Percentiles rank a stretch among this genome's conserved stretches.
These are phyloP conservation scores for Eupithecia exiguata DNA, from an alignment of 2,888 invertebrate genomes.

Conservation along the genomic window DNA sequence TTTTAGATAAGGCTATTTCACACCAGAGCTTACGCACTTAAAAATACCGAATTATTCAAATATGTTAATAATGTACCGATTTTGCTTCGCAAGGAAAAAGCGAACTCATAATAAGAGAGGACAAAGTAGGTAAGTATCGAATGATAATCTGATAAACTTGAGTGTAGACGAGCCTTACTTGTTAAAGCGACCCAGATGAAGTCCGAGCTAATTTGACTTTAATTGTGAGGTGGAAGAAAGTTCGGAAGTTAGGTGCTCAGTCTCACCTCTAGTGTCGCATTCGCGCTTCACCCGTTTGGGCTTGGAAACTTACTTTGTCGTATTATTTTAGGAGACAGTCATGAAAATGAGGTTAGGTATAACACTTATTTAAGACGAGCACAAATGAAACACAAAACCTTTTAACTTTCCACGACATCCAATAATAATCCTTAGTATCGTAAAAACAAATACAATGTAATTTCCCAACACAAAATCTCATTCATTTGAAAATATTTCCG, in stretches of 20 bases:
- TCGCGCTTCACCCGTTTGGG: slow-evolving; percentile 5
- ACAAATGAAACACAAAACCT: background rate
- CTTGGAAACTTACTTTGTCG: background rate
- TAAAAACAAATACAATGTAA: background rate
- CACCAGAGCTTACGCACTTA: slow-evolving; percentile 9
- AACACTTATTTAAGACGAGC: background rate
- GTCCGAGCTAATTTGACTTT: slow-evolving; percentile 52
- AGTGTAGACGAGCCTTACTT: slow-evolving; percentile 40
- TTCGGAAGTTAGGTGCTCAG: slow-evolving; percentile 33
- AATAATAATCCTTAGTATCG: background rate
- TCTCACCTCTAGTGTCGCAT: slow-evolving; percentile 34
- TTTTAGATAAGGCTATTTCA: slow-evolving; percentile 26
- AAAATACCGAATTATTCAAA: background rate
- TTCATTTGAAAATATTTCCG: background rate
- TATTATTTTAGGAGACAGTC: background rate
- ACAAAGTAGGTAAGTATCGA: background rate
- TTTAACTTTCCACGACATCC: background rate
- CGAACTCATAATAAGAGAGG: background rate
- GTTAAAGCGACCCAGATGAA: slow-evolving; percentile 51
- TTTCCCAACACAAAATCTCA: background rate
- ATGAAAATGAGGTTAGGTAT: background rate
- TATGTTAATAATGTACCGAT: background rate
- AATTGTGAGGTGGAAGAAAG: slow-evolving; percentile 45
- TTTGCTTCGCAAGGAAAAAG: background rate
- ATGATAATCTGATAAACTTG: slow-evolving; percentile 5